Evolutionary conservation across 2,113 vertebrate species (phyloP).

Genomic region (Aspidoscelis tigris): DNA sequence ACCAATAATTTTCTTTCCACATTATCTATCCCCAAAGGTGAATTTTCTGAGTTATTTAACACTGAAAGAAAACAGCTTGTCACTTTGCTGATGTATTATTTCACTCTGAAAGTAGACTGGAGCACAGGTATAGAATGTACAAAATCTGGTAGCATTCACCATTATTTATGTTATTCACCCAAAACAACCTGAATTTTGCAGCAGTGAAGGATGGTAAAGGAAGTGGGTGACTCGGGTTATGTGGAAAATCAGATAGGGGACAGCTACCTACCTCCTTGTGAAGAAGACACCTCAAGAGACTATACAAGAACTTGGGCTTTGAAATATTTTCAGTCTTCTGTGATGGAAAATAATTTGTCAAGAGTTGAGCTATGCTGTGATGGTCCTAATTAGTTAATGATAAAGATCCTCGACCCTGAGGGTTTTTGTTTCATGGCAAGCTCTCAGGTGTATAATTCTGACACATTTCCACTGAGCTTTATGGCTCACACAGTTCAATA

Average conservation of each 20-base stretch:
- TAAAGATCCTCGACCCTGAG: conserved; percentile 30
- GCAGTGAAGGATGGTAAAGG: too few relatives aligned
- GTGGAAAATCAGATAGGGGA: background rate
- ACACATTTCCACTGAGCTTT: conserved; percentile 26
- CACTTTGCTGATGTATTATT: too few relatives aligned
- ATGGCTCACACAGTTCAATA: conserved; percentile 34
- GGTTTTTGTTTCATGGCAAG: conserved; percentile 40
- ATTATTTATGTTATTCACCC: too few relatives aligned
- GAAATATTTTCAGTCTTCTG: conserved; percentile 4
- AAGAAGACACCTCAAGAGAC: conserved; percentile 31
- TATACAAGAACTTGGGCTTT: conserved; percentile 34
- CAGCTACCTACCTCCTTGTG: conserved; percentile 1
- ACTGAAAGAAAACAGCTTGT: too few relatives aligned
- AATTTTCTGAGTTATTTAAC: too few relatives aligned
- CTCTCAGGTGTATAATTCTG: conserved; percentile 21
- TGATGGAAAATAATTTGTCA: conserved; percentile 33
- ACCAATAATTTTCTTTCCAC: too few relatives aligned
- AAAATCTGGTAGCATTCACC: too few relatives aligned
- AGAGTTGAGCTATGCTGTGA: conserved; percentile 30
- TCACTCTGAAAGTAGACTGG: too few relatives aligned
- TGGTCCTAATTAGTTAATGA: conserved; percentile 41
- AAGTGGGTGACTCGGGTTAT: background rate
- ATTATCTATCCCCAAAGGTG: too few relatives aligned
- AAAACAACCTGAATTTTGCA: too few relatives aligned
- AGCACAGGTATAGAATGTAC: too few relatives aligned